Evolutionary conservation across 2,888 invertebrate genomes (phyloP).

Genomic region (Chrysolina americana): DNA sequence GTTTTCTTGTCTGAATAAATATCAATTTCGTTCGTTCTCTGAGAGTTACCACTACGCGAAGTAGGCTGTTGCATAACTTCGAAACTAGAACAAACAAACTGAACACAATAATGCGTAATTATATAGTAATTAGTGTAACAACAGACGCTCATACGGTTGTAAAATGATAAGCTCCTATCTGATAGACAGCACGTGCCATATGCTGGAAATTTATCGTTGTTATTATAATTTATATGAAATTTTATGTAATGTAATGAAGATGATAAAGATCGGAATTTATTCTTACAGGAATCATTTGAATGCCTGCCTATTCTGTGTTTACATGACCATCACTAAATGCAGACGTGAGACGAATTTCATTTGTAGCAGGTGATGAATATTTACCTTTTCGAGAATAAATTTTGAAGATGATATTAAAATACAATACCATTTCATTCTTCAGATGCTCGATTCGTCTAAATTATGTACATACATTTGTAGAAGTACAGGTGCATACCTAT

Average conservation of each 20-base stretch:
- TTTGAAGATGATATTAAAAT: too few relatives aligned
- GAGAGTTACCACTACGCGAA: neutral
- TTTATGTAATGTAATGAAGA: neutral
- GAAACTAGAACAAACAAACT: neutral
- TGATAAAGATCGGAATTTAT: constrained; percentile 13
- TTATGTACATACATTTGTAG: too few relatives aligned
- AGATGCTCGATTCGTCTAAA: too few relatives aligned
- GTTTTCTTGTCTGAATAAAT: too few relatives aligned
- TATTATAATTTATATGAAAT: constrained; percentile 18
- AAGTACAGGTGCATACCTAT: too few relatives aligned
- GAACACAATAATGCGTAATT: constrained; percentile 1
- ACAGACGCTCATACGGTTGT: constrained; percentile 4
- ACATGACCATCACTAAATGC: neutral
- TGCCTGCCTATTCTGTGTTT: neutral
- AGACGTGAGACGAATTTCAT: neutral
- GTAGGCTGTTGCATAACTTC: neutral
- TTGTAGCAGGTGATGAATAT: too few relatives aligned
- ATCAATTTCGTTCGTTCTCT: too few relatives aligned
- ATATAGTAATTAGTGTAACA: neutral
- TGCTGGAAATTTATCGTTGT: neutral
- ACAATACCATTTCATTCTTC: too few relatives aligned
- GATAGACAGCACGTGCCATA: constrained; percentile 16
- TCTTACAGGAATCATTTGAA: neutral
- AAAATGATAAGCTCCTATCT: constrained; percentile 10
- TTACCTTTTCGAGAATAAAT: too few relatives aligned